Conservation (phyloP, 2,797 vertebrate species). For the Platyrinchus mystaceus region DNA sequence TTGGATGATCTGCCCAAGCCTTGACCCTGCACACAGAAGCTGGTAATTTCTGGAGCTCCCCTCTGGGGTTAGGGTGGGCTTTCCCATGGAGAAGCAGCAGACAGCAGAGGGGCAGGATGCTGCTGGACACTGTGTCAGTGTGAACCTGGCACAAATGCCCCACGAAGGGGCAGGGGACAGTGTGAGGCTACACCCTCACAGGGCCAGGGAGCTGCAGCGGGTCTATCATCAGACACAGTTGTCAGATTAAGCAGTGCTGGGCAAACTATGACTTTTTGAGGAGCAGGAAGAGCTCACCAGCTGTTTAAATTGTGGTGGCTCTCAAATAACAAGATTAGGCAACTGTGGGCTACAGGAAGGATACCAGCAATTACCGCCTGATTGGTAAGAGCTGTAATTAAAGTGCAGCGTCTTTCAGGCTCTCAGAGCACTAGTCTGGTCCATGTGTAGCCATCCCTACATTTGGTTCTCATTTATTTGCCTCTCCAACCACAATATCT, state of each 20-base stretch:
- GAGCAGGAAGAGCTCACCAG: constrained; percentile 78
- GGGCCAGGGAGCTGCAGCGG: not conserved
- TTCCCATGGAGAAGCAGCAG: not conserved
- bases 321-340: constrained; percentile 87
- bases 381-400: constrained; percentile 88
- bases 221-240: not conserved
- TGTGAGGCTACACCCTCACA: not conserved
- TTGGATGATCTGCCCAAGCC: not conserved
- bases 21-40: rapidly evolving
- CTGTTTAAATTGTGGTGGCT: constrained; percentile 80
- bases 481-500: not conserved
- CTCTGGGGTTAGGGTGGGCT: not conserved
- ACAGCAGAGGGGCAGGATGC: not conserved
- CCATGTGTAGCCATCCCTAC: constrained; percentile 5
- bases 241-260: not conserved
- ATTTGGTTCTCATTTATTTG: constrained; percentile 49
- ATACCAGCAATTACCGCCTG: constrained; percentile 86
- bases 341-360: constrained; percentile 85
- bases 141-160: not conserved
- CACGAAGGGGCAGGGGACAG: not conserved
- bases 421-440: not conserved
- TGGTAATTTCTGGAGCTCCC: not conserved
- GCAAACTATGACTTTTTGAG: constrained; percentile 45
- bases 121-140: not conserved
- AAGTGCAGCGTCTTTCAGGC: constrained; percentile 62